Percentiles rank a stretch among this genome's conserved stretches.
Conservation (phyloP, 2,888 invertebrate genomes). For the Trachelus stipa region DNA sequence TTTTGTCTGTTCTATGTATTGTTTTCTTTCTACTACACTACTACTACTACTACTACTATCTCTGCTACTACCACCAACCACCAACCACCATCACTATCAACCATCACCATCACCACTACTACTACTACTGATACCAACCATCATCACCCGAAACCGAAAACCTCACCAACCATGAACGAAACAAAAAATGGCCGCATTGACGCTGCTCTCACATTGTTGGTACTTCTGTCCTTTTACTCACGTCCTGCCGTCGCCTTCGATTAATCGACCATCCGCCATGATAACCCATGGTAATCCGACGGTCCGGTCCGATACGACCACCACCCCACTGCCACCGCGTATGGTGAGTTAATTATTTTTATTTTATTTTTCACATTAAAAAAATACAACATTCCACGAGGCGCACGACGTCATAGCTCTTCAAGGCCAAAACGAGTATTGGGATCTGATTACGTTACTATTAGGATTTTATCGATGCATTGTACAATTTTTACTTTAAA, state of each 20-base stretch:
- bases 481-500: not conserved
- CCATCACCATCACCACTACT: slow-evolving; percentile 39
- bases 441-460: too few species aligned
- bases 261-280: slow-evolving; percentile 48
- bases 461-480: too few species aligned
- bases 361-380: not conserved
- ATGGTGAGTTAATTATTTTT: slow-evolving; percentile 60
- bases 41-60: slow-evolving; percentile 39
- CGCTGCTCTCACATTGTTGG: slow-evolving; percentile 66
- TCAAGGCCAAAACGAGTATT: not conserved
- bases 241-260: slow-evolving; percentile 49
- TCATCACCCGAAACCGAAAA: slow-evolving; percentile 35
- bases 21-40: slow-evolving; percentile 61
- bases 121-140: slow-evolving; percentile 45
- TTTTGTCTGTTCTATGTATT: slow-evolving; percentile 66
- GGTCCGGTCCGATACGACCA: slow-evolving; percentile 56
- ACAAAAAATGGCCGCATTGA: slow-evolving; percentile 50
- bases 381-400: not conserved
- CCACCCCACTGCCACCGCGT: slow-evolving; percentile 61
- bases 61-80: slow-evolving; percentile 33
- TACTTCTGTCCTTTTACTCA: slow-evolving; percentile 65
- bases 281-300: slow-evolving; percentile 51
- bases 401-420: not conserved
- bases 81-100: slow-evolving; percentile 25
- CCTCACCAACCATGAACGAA: slow-evolving; percentile 30